Percentiles rank a stretch among this genome's conserved stretches.
These are phyloP conservation scores for Scalopus aquaticus DNA, from an alignment of 2,113 vertebrate species.

Conservation along the genomic window DNA sequence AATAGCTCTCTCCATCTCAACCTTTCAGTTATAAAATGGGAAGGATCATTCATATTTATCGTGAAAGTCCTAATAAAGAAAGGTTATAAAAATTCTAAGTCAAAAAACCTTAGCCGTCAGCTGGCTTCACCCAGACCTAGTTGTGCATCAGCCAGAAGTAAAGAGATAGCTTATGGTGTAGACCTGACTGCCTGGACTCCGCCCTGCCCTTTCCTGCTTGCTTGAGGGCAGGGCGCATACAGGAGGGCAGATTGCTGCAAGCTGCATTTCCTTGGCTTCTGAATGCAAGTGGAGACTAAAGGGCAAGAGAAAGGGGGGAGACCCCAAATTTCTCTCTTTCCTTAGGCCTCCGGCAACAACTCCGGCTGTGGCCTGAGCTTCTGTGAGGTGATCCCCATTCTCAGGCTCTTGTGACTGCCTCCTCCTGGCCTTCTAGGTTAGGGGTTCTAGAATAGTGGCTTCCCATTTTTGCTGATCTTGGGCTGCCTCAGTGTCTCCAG, in stretches of 20 bases:
- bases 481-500: neutral
- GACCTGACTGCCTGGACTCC: neutral
- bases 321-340: neutral
- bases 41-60: neutral
- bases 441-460: neutral
- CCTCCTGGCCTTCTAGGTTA: neutral
- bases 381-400: neutral
- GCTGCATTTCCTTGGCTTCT: neutral
- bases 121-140: neutral
- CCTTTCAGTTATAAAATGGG: neutral
- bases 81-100: neutral
- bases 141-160: neutral
- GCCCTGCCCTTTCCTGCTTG: neutral
- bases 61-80: neutral
- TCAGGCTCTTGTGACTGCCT: neutral
- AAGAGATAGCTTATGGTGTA: neutral
- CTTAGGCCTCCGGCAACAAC: neutral
- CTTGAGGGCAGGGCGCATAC: too few relatives aligned
- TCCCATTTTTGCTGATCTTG: neutral
- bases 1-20: neutral
- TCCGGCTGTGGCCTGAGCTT: neutral
- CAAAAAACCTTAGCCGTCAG: neutral
- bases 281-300: neutral
- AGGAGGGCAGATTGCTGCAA: too few relatives aligned
- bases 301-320: neutral